Conservation (phyloP, 2,113 vertebrate genomes). For the Hypanus sabinus region DNA sequence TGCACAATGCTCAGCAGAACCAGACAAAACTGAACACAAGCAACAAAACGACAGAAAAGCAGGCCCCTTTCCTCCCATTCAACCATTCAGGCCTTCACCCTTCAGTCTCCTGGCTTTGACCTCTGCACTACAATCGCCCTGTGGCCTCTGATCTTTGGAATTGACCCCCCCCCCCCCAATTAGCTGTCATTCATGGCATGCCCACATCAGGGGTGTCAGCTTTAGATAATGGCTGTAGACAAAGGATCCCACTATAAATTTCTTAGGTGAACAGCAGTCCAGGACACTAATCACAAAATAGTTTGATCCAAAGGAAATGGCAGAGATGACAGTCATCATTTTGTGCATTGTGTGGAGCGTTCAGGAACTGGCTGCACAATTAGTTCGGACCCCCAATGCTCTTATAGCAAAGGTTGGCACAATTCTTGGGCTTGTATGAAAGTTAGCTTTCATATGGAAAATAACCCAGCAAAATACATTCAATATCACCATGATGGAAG, state of each 20-base stretch:
- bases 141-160: too few relatives aligned
- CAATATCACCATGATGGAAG: background rate
- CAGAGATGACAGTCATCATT: background rate
- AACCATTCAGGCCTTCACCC: too few relatives aligned
- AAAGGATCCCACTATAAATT: background rate
- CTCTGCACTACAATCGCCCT: too few relatives aligned
- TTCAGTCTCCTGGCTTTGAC: too few relatives aligned
- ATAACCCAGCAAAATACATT: background rate
- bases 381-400: background rate
- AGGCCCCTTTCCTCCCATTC: too few relatives aligned
- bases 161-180: too few relatives aligned
- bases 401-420: background rate
- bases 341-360: background rate
- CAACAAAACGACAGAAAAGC: too few relatives aligned
- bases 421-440: background rate
- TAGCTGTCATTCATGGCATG: too few relatives aligned
- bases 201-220: too few relatives aligned
- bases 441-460: background rate
- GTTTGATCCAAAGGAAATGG: background rate
- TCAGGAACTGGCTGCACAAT: background rate
- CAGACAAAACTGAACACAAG: too few relatives aligned
- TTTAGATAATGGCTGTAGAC: background rate
- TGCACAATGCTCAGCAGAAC: too few relatives aligned
- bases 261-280: background rate
- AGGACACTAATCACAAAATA: too few relatives aligned